These are phyloP conservation scores for Paracentrotus lividus DNA, from an alignment of 53 echinoderm and acorn worm genomes.

Conservation along the genomic window DNA sequence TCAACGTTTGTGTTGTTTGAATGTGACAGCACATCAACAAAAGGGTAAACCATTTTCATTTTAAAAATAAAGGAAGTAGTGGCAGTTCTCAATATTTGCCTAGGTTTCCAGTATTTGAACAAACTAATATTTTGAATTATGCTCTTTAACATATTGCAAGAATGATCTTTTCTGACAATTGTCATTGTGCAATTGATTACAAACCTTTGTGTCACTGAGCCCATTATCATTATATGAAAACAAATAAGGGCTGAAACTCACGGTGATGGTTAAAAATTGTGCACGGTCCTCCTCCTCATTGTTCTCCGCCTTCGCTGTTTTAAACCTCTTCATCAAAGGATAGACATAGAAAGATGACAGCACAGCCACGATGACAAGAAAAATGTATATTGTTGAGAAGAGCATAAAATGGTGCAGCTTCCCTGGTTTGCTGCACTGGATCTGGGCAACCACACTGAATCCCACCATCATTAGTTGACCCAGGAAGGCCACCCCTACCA, in stretches of 20 bases:
- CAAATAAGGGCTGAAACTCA: not conserved
- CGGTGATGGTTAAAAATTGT: not conserved
- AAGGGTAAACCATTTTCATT: no score
- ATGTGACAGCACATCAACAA: no score
- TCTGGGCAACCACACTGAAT: slow-evolving; percentile 51
- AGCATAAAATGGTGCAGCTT: slow-evolving; percentile 13
- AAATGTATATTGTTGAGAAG: slow-evolving; percentile 48
- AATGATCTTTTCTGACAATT: no score
- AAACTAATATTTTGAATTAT: no score
- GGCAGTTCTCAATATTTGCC: no score
- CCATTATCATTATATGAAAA: no score
- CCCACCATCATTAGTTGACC: slow-evolving; percentile 47
- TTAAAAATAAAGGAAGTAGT: no score
- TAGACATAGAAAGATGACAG: not conserved
- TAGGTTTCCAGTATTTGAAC: no score
- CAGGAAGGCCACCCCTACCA: slow-evolving; percentile 41
- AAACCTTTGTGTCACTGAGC: no score
- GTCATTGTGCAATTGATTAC: no score
- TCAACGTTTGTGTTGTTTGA: no score
- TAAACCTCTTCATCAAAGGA: slow-evolving; percentile 32
- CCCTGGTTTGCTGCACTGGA: not conserved
- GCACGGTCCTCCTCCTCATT: slow-evolving; percentile 3
- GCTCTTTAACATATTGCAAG: no score
- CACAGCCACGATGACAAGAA: slow-evolving; percentile 27
- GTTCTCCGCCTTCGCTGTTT: not conserved